A percentile compares a stretch with the other conserved stretches of the same genome.
These are phyloP conservation scores for Conistra vaccinii DNA, from an alignment of 2,888 invertebrate genomes.

Conservation along the genomic window DNA sequence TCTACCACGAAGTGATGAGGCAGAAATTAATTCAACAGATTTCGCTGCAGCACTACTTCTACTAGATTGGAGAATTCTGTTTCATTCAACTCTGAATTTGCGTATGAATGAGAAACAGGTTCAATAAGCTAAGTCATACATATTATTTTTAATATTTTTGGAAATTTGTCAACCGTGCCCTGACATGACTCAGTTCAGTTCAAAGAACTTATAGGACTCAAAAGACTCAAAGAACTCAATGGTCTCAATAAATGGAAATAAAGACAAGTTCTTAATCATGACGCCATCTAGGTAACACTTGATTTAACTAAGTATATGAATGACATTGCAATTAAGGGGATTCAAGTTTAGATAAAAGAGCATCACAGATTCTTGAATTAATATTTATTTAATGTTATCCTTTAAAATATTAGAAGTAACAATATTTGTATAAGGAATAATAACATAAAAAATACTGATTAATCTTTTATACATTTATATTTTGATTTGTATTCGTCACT, in stretches of 20 bases:
- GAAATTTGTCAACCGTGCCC: background rate
- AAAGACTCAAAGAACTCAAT: too few species aligned
- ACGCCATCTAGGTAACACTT: constrained; percentile 2
- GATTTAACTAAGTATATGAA: background rate
- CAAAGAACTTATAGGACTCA: too few species aligned
- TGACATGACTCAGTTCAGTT: too few species aligned
- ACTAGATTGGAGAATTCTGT: background rate
- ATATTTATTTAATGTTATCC: background rate
- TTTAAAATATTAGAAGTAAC: background rate
- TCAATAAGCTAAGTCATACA: background rate
- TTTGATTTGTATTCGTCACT: background rate
- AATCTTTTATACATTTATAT: background rate
- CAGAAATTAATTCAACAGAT: background rate
- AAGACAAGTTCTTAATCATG: background rate
- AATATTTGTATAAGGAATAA: constrained; percentile 16
- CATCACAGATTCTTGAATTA: background rate
- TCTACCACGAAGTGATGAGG: constrained; percentile 3
- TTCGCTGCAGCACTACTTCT: background rate
- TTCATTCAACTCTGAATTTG: background rate
- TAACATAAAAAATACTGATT: background rate
- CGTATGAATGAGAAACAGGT: background rate
- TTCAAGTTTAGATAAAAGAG: background rate
- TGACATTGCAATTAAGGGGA: background rate
- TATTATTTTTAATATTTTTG: background rate
- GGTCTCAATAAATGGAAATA: constrained; percentile 12